phyloP scores from a whole-genome alignment of 1,140 invertebrate species.

The Drosophila kikkawai region DNA sequence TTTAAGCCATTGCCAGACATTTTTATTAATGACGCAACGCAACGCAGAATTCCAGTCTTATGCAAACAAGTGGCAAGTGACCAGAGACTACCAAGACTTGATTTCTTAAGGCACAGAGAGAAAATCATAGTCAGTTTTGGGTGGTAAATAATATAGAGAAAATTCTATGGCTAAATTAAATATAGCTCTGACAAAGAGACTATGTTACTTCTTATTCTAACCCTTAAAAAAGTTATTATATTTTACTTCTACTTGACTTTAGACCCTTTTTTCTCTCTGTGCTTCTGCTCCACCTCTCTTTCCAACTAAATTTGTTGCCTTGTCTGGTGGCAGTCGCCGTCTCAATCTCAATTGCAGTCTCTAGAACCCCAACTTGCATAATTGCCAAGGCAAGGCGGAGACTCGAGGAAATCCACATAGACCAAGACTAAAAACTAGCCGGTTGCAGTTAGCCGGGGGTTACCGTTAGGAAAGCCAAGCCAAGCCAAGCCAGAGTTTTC shows the following conservation, averaged over 20 bases:
- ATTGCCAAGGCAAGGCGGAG: slow-evolving; percentile 47
- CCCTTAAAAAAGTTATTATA: background rate
- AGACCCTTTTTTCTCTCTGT: background rate
- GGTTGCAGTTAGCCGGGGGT: slow-evolving; percentile 53
- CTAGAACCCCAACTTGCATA: slow-evolving; percentile 52
- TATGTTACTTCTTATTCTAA: background rate
- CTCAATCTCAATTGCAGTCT: slow-evolving; percentile 49
- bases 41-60: slow-evolving; percentile 52
- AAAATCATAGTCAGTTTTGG: background rate
- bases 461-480: slow-evolving; percentile 45
- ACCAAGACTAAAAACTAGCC: slow-evolving; percentile 46
- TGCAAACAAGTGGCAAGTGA: slow-evolving; percentile 68
- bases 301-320: slow-evolving; percentile 34
- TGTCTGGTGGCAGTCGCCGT: slow-evolving; percentile 49
- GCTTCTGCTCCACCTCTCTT: slow-evolving; percentile 1
- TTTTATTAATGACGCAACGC: slow-evolving; percentile 80
- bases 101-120: slow-evolving; percentile 15
- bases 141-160: background rate
- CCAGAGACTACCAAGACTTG: slow-evolving; percentile 47
- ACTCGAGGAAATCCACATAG: slow-evolving; percentile 33
- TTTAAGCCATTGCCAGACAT: slow-evolving; percentile 78
- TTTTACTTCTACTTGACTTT: background rate
- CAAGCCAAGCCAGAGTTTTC: slow-evolving; percentile 20
- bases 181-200: too few species aligned
- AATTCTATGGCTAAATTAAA: background rate